These are phyloP conservation scores for Aplysia californica DNA, from an alignment of 1,140 invertebrate species.

Conservation along the genomic window DNA sequence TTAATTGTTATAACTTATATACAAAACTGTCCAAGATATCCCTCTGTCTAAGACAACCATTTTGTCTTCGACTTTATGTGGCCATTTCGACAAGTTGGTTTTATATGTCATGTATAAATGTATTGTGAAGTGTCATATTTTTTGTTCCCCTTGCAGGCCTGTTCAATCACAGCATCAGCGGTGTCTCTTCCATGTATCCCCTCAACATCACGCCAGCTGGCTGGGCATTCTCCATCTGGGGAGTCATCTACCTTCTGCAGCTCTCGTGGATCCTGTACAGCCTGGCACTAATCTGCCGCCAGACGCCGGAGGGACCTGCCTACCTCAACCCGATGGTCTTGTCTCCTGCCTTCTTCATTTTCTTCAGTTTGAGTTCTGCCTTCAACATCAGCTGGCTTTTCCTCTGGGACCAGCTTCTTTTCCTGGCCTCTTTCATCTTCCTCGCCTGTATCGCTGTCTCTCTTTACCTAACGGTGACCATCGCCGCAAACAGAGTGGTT, in stretches of 20 bases:
- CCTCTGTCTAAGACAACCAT: too few species aligned
- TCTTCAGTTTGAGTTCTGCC: constrained; percentile 45
- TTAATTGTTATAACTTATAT: too few species aligned
- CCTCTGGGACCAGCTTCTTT: constrained; percentile 49
- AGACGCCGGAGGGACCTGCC: constrained; percentile 36
- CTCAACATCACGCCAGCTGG: constrained; percentile 57
- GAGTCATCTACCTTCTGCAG: constrained; percentile 59
- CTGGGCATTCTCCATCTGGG: constrained; percentile 62
- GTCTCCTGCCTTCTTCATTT: constrained; percentile 35
- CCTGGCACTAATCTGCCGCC: constrained; percentile 45
- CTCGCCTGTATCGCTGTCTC: constrained; percentile 43
- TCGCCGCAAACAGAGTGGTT: constrained; percentile 41
- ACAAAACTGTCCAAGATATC: too few species aligned
- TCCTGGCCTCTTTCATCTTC: constrained; percentile 35
- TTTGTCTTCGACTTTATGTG: too few species aligned
- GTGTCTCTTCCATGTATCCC: constrained; percentile 46
- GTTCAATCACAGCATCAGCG: constrained; percentile 46
- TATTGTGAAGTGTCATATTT: neutral
- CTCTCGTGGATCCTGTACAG: constrained; percentile 47
- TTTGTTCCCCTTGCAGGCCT: constrained; percentile 42
- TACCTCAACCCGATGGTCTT: constrained; percentile 44
- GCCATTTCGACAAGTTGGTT: neutral
- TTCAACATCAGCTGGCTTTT: constrained; percentile 59
- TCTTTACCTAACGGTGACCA: constrained; percentile 45
- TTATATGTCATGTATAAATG: neutral